Percentiles rank a stretch among this genome's conserved stretches.
Evolutionary conservation across 2,888 invertebrate genomes (phyloP).

Genomic region (Pandemis heparana): DNA sequence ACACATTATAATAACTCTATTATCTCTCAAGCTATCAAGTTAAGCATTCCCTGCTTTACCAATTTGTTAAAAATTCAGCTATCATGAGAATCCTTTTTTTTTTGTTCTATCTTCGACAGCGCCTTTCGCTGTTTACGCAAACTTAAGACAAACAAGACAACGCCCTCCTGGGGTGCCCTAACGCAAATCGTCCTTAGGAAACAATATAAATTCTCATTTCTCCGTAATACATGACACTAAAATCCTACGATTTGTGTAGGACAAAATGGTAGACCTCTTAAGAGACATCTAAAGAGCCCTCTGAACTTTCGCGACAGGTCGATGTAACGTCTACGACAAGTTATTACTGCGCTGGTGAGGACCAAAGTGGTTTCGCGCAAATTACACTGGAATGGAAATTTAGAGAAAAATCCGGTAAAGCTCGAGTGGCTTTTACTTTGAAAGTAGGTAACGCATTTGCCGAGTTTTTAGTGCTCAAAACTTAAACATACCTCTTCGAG

Average conservation of each 20-base stretch:
- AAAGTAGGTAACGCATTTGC: neutral
- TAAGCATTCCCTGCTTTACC: neutral
- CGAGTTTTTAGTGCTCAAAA: too few species aligned
- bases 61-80: neutral
- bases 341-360: slow-evolving; percentile 1
- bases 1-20: neutral
- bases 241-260: neutral
- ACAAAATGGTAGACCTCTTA: slow-evolving; percentile 8
- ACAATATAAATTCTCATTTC: neutral
- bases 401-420: neutral
- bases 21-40: neutral
- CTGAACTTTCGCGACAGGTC: slow-evolving; percentile 11
- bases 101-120: neutral
- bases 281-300: slow-evolving; percentile 4
- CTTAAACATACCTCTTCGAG: too few species aligned
- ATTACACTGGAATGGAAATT: neutral
- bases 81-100: neutral
- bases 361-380: neutral
- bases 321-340: neutral
- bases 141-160: slow-evolving; percentile 19
- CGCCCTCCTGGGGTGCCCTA: neutral
- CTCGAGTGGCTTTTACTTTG: neutral
- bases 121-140: neutral
- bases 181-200: slow-evolving; percentile 12
- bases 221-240: neutral